phyloP scores from a whole-genome alignment of 2,113 vertebrate species.

The Ranitomeya imitator region DNA sequence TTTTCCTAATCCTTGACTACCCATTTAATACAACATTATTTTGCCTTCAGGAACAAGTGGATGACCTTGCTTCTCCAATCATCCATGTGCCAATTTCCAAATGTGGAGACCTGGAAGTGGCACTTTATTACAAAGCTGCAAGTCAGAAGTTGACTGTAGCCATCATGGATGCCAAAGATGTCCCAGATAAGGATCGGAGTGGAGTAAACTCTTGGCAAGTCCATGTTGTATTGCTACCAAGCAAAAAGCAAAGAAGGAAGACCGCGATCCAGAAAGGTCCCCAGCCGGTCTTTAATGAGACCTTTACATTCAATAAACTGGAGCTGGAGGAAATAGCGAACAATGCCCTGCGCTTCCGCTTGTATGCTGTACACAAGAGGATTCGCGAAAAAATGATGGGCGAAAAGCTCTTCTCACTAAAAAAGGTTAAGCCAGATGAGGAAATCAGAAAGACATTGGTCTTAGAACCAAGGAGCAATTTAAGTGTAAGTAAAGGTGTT shows the following conservation, averaged over 20 bases:
- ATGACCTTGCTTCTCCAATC: conserved; percentile 54
- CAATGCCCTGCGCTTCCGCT: conserved; percentile 85
- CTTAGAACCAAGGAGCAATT: conserved; percentile 88
- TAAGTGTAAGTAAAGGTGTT: conserved; percentile 79
- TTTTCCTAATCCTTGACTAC: too few relatives aligned
- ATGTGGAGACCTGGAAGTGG: conserved; percentile 85
- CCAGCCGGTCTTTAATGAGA: conserved; percentile 83
- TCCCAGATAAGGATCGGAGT: conserved; percentile 90
- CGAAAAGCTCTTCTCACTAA: conserved; percentile 83
- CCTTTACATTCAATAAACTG: conserved; percentile 83
- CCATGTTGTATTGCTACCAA: conserved; percentile 85
- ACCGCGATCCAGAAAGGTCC: conserved; percentile 83
- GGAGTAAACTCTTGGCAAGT: conserved; percentile 91
- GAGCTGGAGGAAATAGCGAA: conserved; percentile 75
- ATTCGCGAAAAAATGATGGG: conserved; percentile 92
- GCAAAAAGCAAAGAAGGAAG: conserved; percentile 89
- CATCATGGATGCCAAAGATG: conserved; percentile 77
- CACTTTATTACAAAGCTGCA: conserved; percentile 77
- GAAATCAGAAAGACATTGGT: conserved; percentile 78
- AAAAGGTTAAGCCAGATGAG: conserved; percentile 70
- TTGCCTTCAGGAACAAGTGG: conserved; percentile 70
- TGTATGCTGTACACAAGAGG: conserved; percentile 87
- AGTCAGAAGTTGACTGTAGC: conserved; percentile 83
- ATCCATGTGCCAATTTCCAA: conserved; percentile 79
- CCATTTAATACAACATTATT: neutral